Base-by-base conservation (phyloP, 1,140 invertebrate genomes). In the Tetragonula clypearis region DNA sequence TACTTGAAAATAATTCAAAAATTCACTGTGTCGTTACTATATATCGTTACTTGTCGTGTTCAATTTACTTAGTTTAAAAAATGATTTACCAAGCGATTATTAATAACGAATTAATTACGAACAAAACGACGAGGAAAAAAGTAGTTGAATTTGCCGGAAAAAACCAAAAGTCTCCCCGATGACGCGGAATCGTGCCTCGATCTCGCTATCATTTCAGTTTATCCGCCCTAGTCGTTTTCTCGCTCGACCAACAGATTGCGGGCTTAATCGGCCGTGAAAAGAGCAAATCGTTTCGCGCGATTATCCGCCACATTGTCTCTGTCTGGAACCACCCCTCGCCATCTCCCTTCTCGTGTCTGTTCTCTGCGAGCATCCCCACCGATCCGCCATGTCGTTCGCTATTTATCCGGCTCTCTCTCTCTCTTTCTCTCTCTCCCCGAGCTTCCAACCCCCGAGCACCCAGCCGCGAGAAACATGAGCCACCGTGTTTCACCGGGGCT, bases 231-330 rank as follows among this genome's bases (percentile, higher is more conserved):
- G 41, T 56, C 77, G 82, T 62, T 79, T 81, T 74, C 84, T 76
- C 86, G 84, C 79, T 82, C 76, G 83, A 77, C 79, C 86, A 91
- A 93, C 93, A 91, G 93, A 94, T 94, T 92, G 94, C 92, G 82
- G 86, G 90, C 87, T 93, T 93, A 94, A 95, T 95, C 94, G 93
- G 92, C 87, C 92, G 91, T 94, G 92, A 95, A 94, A 91, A 93
- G 91, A 93, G 92, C 92, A 93, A 95, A 95, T 94, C 94, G 93
- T 92, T 93, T 93, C 88, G 79, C 87, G 91, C 92, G 93, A 94
- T 93, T 92, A 94, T 93, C 91, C 78, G 83, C 89, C 87, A 88
- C 90, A 91, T 90, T 92, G 91, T 93, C 79, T 90, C 88, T 72
- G 78, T 85, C 80, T 81, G 68, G 71, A 49, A 49, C 60, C 80